Conservation (phyloP, 2,113 vertebrate genomes). For the Sylvia atricapilla region DNA sequence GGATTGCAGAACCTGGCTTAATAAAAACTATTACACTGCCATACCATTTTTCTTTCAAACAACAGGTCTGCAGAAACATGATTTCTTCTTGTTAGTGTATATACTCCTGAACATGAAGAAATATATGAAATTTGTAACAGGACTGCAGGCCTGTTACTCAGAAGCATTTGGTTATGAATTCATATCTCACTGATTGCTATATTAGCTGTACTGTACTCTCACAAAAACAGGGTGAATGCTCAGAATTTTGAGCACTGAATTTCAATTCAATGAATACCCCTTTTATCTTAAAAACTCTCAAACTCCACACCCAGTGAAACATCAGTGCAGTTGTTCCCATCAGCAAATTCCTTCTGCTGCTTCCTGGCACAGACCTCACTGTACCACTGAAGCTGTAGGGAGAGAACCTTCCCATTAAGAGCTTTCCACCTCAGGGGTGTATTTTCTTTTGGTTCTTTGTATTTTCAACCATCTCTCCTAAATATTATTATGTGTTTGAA, state of each 20-base stretch:
- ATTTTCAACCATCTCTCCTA: neutral
- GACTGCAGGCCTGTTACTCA: neutral
- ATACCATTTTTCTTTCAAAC: neutral
- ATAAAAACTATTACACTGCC: neutral
- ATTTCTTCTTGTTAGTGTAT: neutral
- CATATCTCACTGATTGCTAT: neutral
- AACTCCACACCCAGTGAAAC: neutral
- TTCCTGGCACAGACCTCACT: neutral
- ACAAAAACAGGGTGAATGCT: neutral
- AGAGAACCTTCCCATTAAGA: neutral
- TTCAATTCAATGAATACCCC: neutral
- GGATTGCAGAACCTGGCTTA: neutral
- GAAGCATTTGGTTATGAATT: neutral
- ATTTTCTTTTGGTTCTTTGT: neutral
- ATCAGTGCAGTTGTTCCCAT: neutral
- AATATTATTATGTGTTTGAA: neutral
- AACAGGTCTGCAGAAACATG: rapidly evolving
- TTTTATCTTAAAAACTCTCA: neutral
- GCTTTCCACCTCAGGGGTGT: neutral
- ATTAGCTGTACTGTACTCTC: neutral
- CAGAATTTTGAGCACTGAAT: neutral
- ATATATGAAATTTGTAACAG: rapidly evolving
- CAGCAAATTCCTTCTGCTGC: neutral
- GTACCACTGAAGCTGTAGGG: neutral
- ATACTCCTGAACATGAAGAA: neutral